Evolutionary conservation across 2,797 vertebrate species (phyloP), one percentile per base, ranked within the genome.

Genomic region (Lepilemur septentrionalis): DNA sequence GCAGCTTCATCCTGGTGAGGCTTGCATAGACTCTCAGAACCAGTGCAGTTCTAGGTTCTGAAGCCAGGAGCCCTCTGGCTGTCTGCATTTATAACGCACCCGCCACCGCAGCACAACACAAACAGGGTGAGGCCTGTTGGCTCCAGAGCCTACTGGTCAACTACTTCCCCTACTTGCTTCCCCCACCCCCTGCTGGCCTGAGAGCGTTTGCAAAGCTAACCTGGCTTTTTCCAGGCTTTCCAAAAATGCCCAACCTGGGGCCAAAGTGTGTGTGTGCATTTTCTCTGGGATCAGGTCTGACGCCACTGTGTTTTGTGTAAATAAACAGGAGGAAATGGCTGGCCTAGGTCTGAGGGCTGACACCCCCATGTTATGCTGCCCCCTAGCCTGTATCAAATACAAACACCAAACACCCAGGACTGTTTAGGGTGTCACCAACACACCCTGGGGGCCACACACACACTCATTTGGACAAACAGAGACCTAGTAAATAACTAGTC

Each of bases 291-390:
- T 89, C 79, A 90, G 17, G 43, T 79, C 78, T 93, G 93, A 92
- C 46, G 30, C 32, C 28, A 73, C 48, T 78, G n/a, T 95, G 67
- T 97, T 98, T 97, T 96, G 97, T 93, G 96, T 94, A 98, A 98
- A 99, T 88, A 97, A 98, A 98, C 52, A 98, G 96, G 93, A 96
- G 80, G 0, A 98, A 98, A 46, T 76, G 84, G 78, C 52, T 95
- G 48, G 69, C 5, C 3, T 95, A 61, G 50, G 69, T 85, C 81
- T 93, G 50, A 80, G 46, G 48, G 70, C 63, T 78, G 73, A 75
- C 7, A 57, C 14, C 55, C 20, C 79, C 48, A 80, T 41, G 67
- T 88, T 75, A 69, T 86, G 30, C 35, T 90, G 65, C 38, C 11
- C 73, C n/a, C 41, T 86, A 41, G 55, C 76, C 25, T 98, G 92